Conservation (phyloP, 2,888 invertebrate species). For the Spicauda simplicius region DNA sequence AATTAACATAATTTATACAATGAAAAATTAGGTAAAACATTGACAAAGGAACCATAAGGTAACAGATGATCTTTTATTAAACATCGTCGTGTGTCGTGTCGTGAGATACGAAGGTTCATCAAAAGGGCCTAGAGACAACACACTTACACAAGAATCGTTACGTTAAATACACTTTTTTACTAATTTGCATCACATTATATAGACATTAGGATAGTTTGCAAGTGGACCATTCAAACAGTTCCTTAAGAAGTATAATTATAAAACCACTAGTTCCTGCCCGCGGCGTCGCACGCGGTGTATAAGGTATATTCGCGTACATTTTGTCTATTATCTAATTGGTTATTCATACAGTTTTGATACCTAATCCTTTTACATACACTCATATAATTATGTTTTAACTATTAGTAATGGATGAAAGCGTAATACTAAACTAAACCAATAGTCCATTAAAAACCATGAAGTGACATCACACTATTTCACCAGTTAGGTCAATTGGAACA, state of each 20-base stretch:
- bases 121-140: conserved; percentile 7
- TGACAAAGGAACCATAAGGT: not conserved
- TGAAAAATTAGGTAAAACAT: too few species aligned
- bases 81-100: conserved; percentile 5
- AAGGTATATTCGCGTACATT: too few species aligned
- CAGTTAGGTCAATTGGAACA: too few species aligned
- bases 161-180: conserved; percentile 13
- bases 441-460: too few species aligned
- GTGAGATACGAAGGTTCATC: conserved; percentile 2
- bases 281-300: conserved; percentile 1
- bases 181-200: not conserved
- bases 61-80: not conserved
- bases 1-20: too few species aligned
- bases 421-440: too few species aligned
- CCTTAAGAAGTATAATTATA: conserved; percentile 1
- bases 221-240: conserved; percentile 18
- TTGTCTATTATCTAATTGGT: too few species aligned
- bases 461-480: too few species aligned
- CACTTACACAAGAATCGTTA: conserved; percentile 12
- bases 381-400: too few species aligned
- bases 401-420: too few species aligned
- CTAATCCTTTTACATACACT: too few species aligned
- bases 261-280: conserved; percentile 1
- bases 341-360: too few species aligned
- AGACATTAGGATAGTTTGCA: conserved; percentile 11